A percentile compares a stretch with the other conserved stretches of the same genome.
Conservation (phyloP, 2,113 vertebrate genomes). For the Eubucco bourcierii region DNA sequence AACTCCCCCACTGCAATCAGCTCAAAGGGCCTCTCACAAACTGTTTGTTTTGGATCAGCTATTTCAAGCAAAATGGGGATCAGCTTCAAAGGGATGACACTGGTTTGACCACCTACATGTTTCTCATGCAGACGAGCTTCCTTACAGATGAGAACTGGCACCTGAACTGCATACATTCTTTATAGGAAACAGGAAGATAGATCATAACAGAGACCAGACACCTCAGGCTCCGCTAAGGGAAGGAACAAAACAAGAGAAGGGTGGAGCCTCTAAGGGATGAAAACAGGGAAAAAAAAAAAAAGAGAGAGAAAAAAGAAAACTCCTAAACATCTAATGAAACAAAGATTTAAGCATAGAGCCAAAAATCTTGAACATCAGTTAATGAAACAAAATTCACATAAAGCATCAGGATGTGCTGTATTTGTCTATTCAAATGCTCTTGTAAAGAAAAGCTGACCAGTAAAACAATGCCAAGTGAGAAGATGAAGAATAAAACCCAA, state of each 20-base stretch:
- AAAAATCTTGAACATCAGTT: background rate
- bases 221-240: background rate
- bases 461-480: background rate
- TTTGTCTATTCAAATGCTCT: background rate
- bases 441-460: background rate
- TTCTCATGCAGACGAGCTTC: constrained; percentile 12
- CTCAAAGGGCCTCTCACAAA: background rate
- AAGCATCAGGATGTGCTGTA: background rate
- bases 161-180: background rate
- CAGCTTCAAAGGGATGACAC: background rate
- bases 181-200: background rate
- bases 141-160: background rate
- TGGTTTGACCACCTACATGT: constrained; percentile 16
- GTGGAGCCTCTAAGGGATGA: background rate
- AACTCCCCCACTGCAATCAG: background rate
- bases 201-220: background rate
- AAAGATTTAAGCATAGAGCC: background rate
- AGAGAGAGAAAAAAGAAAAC: background rate
- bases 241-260: background rate
- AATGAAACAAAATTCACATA: background rate
- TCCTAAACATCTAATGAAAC: background rate
- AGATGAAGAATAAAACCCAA: background rate
- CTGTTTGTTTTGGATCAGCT: constrained; percentile 30
- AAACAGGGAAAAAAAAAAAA: too few relatives aligned
- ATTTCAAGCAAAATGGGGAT: constrained; percentile 25